phyloP scores from a whole-genome alignment of 2,888 invertebrate genomes.

The Kuschelorhynchus macadamiae region DNA sequence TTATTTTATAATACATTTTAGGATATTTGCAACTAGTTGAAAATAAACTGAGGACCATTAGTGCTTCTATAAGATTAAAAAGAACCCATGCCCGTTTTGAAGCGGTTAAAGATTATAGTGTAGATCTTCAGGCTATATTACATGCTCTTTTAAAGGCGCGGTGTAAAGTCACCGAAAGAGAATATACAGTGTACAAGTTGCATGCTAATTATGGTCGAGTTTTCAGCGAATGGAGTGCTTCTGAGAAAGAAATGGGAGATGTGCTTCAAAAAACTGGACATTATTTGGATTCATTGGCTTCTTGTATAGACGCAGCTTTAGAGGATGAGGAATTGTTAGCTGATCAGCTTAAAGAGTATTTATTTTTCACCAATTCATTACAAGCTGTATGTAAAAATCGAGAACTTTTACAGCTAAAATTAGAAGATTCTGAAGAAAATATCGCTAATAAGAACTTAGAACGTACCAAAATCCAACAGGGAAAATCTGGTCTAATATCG shows the following conservation, averaged over 20 bases:
- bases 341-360: conserved; percentile 87
- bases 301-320: conserved; percentile 68
- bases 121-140: conserved; percentile 77
- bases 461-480: conserved; percentile 74
- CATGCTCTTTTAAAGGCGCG: conserved; percentile 74
- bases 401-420: conserved; percentile 79
- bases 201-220: conserved; percentile 86
- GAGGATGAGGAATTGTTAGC: conserved; percentile 88
- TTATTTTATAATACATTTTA: conserved; percentile 60
- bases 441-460: conserved; percentile 71
- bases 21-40: conserved; percentile 84
- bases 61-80: conserved; percentile 81
- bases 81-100: conserved; percentile 83
- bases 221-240: conserved; percentile 89
- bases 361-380: conserved; percentile 82
- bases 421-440: conserved; percentile 79
- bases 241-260: conserved; percentile 86
- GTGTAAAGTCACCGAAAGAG: conserved; percentile 81
- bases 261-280: conserved; percentile 80
- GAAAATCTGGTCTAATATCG: conserved; percentile 81
- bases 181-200: conserved; percentile 83
- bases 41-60: conserved; percentile 82
- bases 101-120: conserved; percentile 81
- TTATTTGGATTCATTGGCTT: conserved; percentile 71
- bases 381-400: conserved; percentile 78